Evolutionary conservation across 1,140 invertebrate species (phyloP).

Genomic region (Sweltsa coloradensis): DNA sequence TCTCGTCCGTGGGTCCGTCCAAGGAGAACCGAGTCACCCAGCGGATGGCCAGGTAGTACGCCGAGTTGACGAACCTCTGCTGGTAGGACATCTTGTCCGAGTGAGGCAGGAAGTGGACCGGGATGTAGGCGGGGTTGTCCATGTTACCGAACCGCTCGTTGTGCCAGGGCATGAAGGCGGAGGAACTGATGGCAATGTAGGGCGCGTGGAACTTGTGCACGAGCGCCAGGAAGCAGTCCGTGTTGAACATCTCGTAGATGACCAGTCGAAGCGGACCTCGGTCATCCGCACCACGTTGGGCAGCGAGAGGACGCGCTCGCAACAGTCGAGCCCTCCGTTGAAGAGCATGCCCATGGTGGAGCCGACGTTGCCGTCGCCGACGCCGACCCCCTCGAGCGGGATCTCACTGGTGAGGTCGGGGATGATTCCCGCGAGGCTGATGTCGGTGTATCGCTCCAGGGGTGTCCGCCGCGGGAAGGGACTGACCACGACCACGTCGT

Average conservation of each 20-base stretch:
- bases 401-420: not conserved
- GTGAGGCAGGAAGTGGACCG: slow-evolving; percentile 34
- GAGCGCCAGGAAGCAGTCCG: slow-evolving; percentile 47
- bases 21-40: not conserved
- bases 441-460: slow-evolving; percentile 20
- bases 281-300: slow-evolving; percentile 17
- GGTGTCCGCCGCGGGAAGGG: slow-evolving; percentile 27
- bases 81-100: slow-evolving; percentile 40
- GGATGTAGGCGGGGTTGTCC: slow-evolving; percentile 21
- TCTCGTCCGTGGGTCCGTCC: not conserved
- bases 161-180: slow-evolving; percentile 37
- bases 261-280: slow-evolving; percentile 47
- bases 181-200: slow-evolving; percentile 40
- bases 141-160: slow-evolving; percentile 34
- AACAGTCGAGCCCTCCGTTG: not conserved
- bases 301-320: not conserved
- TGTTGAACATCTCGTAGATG: slow-evolving; percentile 48
- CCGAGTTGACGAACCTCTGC: slow-evolving; percentile 38
- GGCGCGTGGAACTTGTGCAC: slow-evolving; percentile 28
- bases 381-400: not conserved
- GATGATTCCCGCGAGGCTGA: slow-evolving; percentile 7
- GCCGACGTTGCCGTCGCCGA: not conserved
- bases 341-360: not conserved
- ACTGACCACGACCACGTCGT: slow-evolving; percentile 30
- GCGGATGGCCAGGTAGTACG: not conserved